Evolutionary conservation across 2,888 invertebrate species (phyloP), one percentile per base, ranked within the genome.

Genomic region (Watsonalla cultraria): DNA sequence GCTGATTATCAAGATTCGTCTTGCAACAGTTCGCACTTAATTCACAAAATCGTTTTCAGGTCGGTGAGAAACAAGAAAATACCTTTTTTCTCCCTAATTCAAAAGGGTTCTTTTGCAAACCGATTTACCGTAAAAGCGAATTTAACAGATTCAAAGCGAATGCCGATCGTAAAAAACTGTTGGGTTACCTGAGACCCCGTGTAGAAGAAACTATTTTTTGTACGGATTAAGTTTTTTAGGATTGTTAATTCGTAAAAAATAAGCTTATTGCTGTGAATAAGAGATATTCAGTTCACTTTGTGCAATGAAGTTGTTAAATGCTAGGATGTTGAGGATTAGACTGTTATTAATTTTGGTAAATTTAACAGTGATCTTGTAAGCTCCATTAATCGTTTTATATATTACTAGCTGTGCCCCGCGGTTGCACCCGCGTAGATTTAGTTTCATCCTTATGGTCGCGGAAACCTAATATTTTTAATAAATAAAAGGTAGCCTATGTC

Each of bases 91-190:
- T 78, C 64, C 58, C 68, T 71, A 74, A 76, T 79, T 79, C 78
- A 82, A 85, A 82, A 75, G 76, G 73, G 72, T 81, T 72, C 72
- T 76, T 69, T 57, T 54, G 61, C 72, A 61, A 70, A 65, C 72
- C 73, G 76, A 85, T 85, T 85, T 85, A 82, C 72, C 80, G 81
- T 84, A 72, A 84, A 84, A 84, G 79, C 80, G 78, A 80, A 80
- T 82, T 80, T 74, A 76, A 72, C 64, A 69, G 65, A 69, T 72
- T 70, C 65, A 74, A 80, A 71, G 69, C 68, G 65, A 65, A 56
- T 58, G 62, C 62, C 63, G 64, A 62, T 68, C 65, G 69, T 66
- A 74, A 75, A 80, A 81, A 82, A 78, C 71, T 69, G 66, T 69
- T 59, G 64, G 62, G 68, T 74, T 82, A 81, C 83, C 82, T 82